A percentile compares a stretch with the other conserved stretches of the same genome.
phyloP scores from a whole-genome alignment of 2,113 vertebrate genomes.

The Azemiops feae region DNA sequence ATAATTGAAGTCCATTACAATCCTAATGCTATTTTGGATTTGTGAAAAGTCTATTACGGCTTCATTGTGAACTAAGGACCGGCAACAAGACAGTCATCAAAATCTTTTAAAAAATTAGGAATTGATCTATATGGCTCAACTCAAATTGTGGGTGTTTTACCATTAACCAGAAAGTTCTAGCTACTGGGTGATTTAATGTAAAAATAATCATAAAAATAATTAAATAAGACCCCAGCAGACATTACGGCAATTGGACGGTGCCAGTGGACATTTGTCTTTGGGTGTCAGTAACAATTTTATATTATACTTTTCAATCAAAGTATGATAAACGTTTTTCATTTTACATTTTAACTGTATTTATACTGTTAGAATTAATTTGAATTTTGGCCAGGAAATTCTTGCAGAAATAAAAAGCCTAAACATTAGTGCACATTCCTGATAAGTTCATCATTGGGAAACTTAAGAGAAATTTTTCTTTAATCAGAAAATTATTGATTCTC shows the following conservation, averaged over 20 bases:
- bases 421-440: neutral
- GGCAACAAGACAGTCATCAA: neutral
- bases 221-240: neutral
- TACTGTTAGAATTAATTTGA: neutral
- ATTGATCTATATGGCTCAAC: neutral
- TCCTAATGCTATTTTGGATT: neutral
- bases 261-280: neutral
- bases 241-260: neutral
- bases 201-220: neutral
- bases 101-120: neutral
- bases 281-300: neutral
- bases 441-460: neutral
- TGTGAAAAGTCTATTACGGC: neutral
- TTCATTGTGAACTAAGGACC: neutral
- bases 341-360: neutral
- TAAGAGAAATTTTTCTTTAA: neutral
- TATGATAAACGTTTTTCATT: neutral
- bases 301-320: neutral
- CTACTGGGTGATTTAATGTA: neutral
- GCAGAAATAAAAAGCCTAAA: neutral
- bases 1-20: neutral
- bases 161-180: neutral
- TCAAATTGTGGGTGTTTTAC: neutral
- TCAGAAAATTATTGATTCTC: neutral
- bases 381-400: neutral